phyloP scores from a whole-genome alignment of 2,797 vertebrate species.

The Mallotus villosus region DNA sequence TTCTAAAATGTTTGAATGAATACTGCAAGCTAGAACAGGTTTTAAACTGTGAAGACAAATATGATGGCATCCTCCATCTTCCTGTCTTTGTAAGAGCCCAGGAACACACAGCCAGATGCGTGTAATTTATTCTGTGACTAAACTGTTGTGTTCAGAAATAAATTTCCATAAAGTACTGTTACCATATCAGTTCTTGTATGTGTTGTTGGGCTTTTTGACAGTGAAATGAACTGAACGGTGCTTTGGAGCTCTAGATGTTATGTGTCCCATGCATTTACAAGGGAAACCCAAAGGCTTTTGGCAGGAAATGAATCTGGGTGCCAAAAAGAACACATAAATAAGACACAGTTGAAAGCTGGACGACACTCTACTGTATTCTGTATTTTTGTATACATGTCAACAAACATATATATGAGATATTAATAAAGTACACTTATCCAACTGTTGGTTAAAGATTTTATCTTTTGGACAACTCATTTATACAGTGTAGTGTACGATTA shows the following conservation, averaged over 20 bases:
- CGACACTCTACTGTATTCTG: slow-evolving; percentile 78
- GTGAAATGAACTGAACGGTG: slow-evolving; percentile 41
- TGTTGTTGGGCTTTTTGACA: slow-evolving; percentile 15
- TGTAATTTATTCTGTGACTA: slow-evolving; percentile 8
- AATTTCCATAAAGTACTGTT: slow-evolving; percentile 50
- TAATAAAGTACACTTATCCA: slow-evolving; percentile 80
- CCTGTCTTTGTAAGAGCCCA: slow-evolving; percentile 60
- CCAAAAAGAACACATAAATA: slow-evolving; percentile 75
- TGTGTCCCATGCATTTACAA: slow-evolving; percentile 36
- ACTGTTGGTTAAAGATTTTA: neutral
- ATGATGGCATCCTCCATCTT: slow-evolving; percentile 57
- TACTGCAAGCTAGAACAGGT: slow-evolving; percentile 63
- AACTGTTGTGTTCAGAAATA: slow-evolving; percentile 31
- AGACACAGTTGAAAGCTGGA: slow-evolving; percentile 71
- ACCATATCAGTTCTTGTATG: slow-evolving; percentile 31
- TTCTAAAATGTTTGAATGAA: slow-evolving; percentile 46
- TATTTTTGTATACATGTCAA: slow-evolving; percentile 85
- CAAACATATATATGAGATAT: slow-evolving; percentile 78
- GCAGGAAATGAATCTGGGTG: slow-evolving; percentile 76
- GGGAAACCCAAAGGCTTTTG: slow-evolving; percentile 60
- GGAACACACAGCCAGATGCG: slow-evolving; percentile 21
- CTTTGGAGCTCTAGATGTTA: slow-evolving; percentile 41
- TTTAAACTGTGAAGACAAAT: slow-evolving; percentile 69
- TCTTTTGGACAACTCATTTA: no score
- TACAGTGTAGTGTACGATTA: no score